Percentiles rank a stretch among this genome's conserved stretches.
Conservation (phyloP, 2,797 vertebrate genomes). For the Eospalax fontanierii region DNA sequence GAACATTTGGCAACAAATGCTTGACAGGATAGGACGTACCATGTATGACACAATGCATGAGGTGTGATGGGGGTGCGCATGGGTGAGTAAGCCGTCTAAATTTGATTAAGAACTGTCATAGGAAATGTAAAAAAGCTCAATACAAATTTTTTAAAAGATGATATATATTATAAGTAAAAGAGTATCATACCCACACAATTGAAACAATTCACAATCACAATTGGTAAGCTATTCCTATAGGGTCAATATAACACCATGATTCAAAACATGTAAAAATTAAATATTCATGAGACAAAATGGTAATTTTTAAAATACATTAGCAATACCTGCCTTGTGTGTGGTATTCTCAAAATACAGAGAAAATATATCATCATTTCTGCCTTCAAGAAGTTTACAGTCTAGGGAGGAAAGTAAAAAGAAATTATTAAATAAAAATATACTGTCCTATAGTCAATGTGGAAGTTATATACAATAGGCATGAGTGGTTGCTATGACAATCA, state of each 20-base stretch:
- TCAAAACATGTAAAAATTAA: not conserved
- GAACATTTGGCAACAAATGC: no score
- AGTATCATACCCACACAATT: slow-evolving; percentile 26
- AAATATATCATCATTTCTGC: slow-evolving; percentile 10
- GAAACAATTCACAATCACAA: not conserved
- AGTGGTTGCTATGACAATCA: not conserved
- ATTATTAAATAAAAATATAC: not conserved
- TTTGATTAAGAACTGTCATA: no score
- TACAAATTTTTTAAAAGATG: no score
- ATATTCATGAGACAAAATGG: not conserved
- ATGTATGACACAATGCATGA: no score
- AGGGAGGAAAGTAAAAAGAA: not conserved
- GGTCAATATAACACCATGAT: not conserved
- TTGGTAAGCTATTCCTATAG: not conserved
- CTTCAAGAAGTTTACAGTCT: not conserved
- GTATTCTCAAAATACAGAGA: slow-evolving; percentile 19
- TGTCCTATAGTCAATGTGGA: not conserved
- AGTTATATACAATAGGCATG: not conserved
- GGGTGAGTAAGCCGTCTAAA: no score
- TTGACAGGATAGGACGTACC: no score
- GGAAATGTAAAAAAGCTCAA: no score
- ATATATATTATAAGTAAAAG: no score
- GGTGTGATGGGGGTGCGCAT: no score
- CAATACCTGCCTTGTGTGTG: not conserved
- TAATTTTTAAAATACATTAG: not conserved